These are phyloP conservation scores for Ectemnius cavifrons DNA, from an alignment of 2,888 invertebrate genomes.

Conservation along the genomic window DNA sequence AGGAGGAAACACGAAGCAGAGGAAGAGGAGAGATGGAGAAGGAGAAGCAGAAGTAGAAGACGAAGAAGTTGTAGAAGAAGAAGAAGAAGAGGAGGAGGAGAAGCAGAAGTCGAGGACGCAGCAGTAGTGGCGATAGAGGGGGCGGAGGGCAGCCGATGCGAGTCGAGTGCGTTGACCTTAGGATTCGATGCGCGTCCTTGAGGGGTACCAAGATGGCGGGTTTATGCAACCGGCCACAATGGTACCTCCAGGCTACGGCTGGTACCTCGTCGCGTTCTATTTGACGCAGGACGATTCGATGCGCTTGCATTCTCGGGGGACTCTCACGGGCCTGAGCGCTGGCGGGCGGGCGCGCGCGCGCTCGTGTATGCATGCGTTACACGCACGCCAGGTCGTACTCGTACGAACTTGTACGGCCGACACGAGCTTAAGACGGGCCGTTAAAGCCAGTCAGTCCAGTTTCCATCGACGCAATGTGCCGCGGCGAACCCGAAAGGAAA, in stretches of 20 bases:
- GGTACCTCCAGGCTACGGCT: constrained; percentile 53
- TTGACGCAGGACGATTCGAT: constrained; percentile 64
- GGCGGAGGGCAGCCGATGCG: constrained; percentile 55
- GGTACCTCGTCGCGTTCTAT: constrained; percentile 61
- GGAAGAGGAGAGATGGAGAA: constrained; percentile 11
- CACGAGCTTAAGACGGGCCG: constrained; percentile 58
- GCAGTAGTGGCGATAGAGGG: constrained; percentile 45
- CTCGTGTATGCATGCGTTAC: constrained; percentile 26
- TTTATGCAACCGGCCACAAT: constrained; percentile 74
- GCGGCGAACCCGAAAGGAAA: constrained; percentile 62
- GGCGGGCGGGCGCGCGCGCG: neutral
- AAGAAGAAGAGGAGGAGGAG: constrained; percentile 31
- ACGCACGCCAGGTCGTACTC: constrained; percentile 8
- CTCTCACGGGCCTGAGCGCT: constrained; percentile 16
- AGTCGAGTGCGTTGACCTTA: constrained; percentile 72
- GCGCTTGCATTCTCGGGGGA: constrained; percentile 61
- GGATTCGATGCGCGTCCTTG: constrained; percentile 74
- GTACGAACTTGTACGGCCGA: constrained; percentile 51
- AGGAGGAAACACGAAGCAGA: constrained; percentile 23
- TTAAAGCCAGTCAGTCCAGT: constrained; percentile 71
- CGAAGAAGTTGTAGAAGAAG: constrained; percentile 20
- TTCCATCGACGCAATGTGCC: constrained; percentile 62
- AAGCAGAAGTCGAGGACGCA: constrained; percentile 40
- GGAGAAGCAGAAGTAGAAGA: constrained; percentile 22
- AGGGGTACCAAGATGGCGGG: constrained; percentile 71